These are phyloP conservation scores for Elachura formosa DNA, from an alignment of 2,113 vertebrate species.

Conservation along the genomic window DNA sequence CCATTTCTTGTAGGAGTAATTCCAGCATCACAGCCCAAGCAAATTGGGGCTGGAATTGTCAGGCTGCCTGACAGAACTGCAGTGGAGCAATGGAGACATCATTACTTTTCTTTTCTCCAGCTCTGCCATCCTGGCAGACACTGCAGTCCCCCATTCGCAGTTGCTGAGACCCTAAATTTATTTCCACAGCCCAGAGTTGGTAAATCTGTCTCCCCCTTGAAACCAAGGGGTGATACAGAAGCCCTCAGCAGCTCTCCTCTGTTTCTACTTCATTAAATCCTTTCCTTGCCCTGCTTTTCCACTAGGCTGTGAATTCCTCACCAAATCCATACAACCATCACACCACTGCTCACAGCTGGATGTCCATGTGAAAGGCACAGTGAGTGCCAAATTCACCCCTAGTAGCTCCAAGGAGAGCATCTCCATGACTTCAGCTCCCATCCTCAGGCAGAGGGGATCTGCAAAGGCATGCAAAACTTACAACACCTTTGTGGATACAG, in stretches of 20 bases:
- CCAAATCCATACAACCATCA: neutral
- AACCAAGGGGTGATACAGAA: neutral
- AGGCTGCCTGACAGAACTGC: neutral
- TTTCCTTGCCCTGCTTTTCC: neutral
- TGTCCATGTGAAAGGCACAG: fast-evolving
- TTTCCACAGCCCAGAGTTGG: neutral
- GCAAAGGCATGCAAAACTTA: neutral
- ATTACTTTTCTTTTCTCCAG: neutral
- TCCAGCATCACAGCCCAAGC: neutral
- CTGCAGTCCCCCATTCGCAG: neutral
- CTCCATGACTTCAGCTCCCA: neutral
- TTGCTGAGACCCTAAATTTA: neutral
- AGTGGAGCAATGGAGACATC: neutral
- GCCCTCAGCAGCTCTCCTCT: neutral
- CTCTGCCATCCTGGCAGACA: neutral
- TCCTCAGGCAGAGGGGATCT: neutral
- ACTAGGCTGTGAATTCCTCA: neutral
- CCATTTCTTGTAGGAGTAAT: fast-evolving
- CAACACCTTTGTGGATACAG: fast-evolving
- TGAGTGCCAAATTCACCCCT: neutral
- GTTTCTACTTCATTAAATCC: neutral
- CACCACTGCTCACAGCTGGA: neutral
- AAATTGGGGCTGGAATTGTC: neutral
- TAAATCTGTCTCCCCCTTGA: no score
- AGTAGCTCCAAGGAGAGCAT: neutral